Conservation (phyloP, 2,113 vertebrate genomes). For the Cynocephalus volans region DNA sequence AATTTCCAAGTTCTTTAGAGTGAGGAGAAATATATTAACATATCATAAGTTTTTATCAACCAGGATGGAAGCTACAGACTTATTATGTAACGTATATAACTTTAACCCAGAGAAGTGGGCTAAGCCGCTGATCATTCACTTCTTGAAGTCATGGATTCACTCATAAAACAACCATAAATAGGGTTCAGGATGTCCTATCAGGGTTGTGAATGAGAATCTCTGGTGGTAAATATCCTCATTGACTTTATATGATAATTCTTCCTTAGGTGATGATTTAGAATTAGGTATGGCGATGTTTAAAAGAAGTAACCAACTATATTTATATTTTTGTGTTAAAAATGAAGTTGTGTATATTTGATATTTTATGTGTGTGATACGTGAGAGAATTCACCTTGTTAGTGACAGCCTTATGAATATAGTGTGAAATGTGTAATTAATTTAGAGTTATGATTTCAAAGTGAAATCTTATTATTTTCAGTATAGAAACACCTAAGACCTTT, state of each 20-base stretch:
- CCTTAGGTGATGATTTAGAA: conserved; percentile 34
- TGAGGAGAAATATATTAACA: conserved; percentile 26
- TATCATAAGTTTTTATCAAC: conserved; percentile 51
- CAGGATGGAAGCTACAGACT: not conserved
- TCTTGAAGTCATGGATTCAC: not conserved
- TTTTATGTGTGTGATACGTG: conserved; percentile 31
- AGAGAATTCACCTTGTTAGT: conserved; percentile 39
- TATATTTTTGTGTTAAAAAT: conserved; percentile 34
- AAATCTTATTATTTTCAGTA: conserved; percentile 56
- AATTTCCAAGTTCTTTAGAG: conserved; percentile 47
- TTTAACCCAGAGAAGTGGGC: conserved; percentile 9
- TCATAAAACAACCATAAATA: conserved; percentile 32
- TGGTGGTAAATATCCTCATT: not conserved
- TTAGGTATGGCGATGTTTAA: not conserved
- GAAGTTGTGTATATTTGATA: conserved; percentile 28
- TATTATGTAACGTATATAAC: not conserved
- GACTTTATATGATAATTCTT: conserved; percentile 27
- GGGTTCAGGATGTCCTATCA: not conserved
- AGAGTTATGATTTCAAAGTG: conserved; percentile 46
- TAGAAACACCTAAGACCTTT: conserved; percentile 38
- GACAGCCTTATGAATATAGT: conserved; percentile 64
- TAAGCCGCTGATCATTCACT: not conserved
- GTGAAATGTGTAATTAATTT: conserved; percentile 60
- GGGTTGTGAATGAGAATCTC: conserved; percentile 3
- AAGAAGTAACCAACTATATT: conserved; percentile 23